These are phyloP conservation scores for Fragum whitleyi DNA, from an alignment of 2,888 invertebrate genomes.

Conservation along the genomic window DNA sequence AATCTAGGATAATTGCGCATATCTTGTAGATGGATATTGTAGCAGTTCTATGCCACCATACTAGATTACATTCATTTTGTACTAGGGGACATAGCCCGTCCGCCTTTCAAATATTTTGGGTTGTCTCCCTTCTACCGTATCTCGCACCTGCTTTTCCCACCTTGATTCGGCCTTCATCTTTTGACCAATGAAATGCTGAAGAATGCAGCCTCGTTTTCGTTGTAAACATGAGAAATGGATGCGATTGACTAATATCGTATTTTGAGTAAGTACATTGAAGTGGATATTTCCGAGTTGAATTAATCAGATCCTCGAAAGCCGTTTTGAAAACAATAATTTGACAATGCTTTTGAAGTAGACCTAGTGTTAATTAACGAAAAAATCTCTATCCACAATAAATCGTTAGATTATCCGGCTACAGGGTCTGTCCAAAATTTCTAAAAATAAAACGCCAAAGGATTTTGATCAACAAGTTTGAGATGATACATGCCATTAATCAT, in stretches of 20 bases:
- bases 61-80: too few relatives aligned
- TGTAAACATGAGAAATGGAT: conserved; percentile 74
- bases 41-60: too few relatives aligned
- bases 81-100: too few relatives aligned
- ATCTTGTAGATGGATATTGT: too few relatives aligned
- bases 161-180: conserved; percentile 10
- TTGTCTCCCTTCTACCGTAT: conserved; percentile 18
- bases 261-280: conserved; percentile 54
- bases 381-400: too few relatives aligned
- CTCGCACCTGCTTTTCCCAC: conserved; percentile 33
- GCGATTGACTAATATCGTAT: conserved; percentile 22
- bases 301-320: too few relatives aligned
- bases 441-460: neutral
- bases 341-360: too few relatives aligned
- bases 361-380: too few relatives aligned
- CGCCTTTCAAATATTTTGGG: too few relatives aligned
- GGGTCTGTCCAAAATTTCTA: conserved; percentile 11
- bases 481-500: too few relatives aligned
- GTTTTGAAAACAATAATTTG: too few relatives aligned
- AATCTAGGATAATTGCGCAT: too few relatives aligned
- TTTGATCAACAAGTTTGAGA: neutral
- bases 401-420: neutral
- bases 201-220: conserved; percentile 72
- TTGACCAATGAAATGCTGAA: conserved; percentile 38
- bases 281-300: conserved; percentile 38